Percentiles rank a stretch among this genome's conserved stretches.
These are phyloP conservation scores for Ptychoptera contaminata DNA, from an alignment of 2,888 invertebrate genomes.

Conservation along the genomic window DNA sequence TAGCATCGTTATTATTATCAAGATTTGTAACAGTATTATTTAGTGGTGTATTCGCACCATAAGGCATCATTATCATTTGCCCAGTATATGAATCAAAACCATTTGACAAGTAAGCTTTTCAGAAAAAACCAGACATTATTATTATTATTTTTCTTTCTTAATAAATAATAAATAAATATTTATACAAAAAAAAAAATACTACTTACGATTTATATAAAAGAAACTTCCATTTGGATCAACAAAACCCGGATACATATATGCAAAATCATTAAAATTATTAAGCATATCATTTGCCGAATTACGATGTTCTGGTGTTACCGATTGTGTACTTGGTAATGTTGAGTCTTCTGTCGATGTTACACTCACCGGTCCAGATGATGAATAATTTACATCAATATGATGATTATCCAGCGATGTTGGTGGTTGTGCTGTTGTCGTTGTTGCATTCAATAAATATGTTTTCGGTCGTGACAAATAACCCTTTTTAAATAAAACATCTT, in stretches of 20 bases:
- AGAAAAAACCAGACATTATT: no score
- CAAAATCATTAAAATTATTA: conserved; percentile 7
- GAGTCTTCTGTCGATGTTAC: conserved; percentile 13
- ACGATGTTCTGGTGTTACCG: conserved; percentile 13
- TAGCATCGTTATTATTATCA: no score
- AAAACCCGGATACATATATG: conserved; percentile 22
- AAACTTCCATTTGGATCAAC: conserved; percentile 33
- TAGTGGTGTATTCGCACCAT: conserved; percentile 4
- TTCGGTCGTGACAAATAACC: conserved; percentile 39
- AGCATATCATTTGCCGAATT: conserved; percentile 9
- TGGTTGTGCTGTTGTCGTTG: background rate
- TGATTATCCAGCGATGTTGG: background rate
- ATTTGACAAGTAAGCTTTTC: conserved; percentile 11
- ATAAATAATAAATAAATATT: background rate
- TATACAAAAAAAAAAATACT: background rate
- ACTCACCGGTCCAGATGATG: conserved; percentile 13
- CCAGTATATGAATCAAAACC: conserved; percentile 13
- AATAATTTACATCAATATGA: conserved; percentile 11
- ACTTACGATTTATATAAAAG: conserved; percentile 35
- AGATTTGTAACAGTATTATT: no score
- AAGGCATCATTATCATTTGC: conserved; percentile 15
- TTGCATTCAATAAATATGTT: conserved; percentile 6
- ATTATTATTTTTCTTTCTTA: no score
- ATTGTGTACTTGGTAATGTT: conserved; percentile 11
- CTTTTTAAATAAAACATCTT: conserved; percentile 54